Evolutionary conservation across 1,140 invertebrate species (phyloP).

Genomic region (Drosophila triauraria): DNA sequence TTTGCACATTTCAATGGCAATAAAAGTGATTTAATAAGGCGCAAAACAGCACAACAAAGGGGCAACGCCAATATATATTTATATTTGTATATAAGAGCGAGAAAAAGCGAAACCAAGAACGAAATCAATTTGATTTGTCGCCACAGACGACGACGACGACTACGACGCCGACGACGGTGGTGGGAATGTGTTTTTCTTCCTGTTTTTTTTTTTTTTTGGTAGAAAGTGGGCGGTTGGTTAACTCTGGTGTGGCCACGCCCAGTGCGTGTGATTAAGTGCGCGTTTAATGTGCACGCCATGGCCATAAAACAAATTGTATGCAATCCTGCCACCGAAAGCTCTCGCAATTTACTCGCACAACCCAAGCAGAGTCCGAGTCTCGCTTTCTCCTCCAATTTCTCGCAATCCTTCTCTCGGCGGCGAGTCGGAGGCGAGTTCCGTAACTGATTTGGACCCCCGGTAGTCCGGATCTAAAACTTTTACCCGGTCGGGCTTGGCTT

Average conservation of each 20-base stretch:
- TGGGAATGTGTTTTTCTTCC: neutral
- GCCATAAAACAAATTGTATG: slow-evolving; percentile 82
- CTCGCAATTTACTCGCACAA: slow-evolving; percentile 42
- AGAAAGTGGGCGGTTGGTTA: neutral
- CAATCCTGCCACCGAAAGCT: slow-evolving; percentile 61
- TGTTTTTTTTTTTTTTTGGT: neutral
- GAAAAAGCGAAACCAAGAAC: slow-evolving; percentile 14
- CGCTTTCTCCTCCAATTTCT: neutral
- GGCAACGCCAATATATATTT: slow-evolving; percentile 6
- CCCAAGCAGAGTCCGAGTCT: slow-evolving; percentile 6
- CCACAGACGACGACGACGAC: slow-evolving; percentile 40
- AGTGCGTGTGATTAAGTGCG: slow-evolving; percentile 80
- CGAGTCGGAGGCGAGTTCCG: neutral
- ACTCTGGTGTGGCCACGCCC: slow-evolving; percentile 46
- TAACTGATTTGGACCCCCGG: slow-evolving; percentile 33
- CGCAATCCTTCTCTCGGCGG: slow-evolving; percentile 29
- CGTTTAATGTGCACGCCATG: slow-evolving; percentile 76
- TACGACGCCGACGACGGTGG: neutral
- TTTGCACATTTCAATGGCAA: slow-evolving; percentile 81
- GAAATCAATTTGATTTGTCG: slow-evolving; percentile 83
- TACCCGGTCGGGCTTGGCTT: neutral
- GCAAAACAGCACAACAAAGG: slow-evolving; percentile 50
- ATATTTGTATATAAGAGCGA: slow-evolving; percentile 1
- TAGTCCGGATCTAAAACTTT: slow-evolving; percentile 8
- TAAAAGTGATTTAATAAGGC: slow-evolving; percentile 84